Evolutionary conservation across 1,140 invertebrate species (phyloP).

Genomic region (Rhagoletis pomonella): DNA sequence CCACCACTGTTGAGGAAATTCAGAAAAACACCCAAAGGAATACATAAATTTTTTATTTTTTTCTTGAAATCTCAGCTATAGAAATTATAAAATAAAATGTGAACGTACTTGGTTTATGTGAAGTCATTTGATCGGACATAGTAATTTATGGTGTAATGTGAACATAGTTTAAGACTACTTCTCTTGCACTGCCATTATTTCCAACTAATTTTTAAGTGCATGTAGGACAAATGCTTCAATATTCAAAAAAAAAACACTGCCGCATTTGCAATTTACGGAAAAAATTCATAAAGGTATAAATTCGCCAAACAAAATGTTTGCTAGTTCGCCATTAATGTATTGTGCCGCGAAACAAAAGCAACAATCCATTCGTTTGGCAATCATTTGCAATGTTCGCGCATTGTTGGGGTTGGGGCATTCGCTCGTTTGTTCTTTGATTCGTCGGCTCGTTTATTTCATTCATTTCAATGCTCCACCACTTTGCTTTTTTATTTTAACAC

Average conservation of each 20-base stretch:
- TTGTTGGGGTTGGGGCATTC: not conserved
- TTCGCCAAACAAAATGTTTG: not conserved
- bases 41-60: too few species aligned
- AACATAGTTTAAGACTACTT: too few species aligned
- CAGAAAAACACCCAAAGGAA: too few species aligned
- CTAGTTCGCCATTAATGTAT: not conserved
- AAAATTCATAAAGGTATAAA: not conserved
- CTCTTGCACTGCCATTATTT: too few species aligned
- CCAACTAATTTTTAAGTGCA: too few species aligned
- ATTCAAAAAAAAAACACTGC: not conserved
- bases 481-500: not conserved
- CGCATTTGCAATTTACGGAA: not conserved
- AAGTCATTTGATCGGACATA: too few species aligned
- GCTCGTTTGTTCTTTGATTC: not conserved
- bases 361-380: not conserved
- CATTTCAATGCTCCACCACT: not conserved
- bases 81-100: too few species aligned
- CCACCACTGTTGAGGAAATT: too few species aligned
- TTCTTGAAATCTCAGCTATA: too few species aligned
- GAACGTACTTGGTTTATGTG: too few species aligned
- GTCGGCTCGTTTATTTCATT: conserved; percentile 1
- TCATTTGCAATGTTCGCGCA: not conserved
- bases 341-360: not conserved
- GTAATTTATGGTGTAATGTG: too few species aligned
- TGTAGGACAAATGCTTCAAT: too few species aligned